A percentile compares a stretch with the other conserved stretches of the same genome.
phyloP scores from a whole-genome alignment of 2,113 vertebrate genomes.

The Centropristis striata region DNA sequence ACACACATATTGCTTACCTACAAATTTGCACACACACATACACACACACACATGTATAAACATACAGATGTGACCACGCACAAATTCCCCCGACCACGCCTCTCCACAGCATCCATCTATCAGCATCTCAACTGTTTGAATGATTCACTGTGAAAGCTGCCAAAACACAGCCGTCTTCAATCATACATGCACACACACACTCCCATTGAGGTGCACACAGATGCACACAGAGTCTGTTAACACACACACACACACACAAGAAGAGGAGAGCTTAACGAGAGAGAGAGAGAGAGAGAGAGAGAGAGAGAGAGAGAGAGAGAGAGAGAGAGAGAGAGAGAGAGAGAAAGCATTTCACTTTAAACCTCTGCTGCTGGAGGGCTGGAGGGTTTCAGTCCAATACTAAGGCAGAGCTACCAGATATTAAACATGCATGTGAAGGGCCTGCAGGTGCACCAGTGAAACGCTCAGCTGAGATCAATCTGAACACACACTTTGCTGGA shows the following conservation, averaged over 20 bases:
- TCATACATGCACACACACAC: conserved; percentile 36
- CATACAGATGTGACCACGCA: neutral
- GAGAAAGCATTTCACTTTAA: conserved; percentile 30
- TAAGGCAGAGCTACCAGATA: conserved; percentile 46
- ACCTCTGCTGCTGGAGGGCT: conserved; percentile 37
- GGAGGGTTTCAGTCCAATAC: conserved; percentile 40
- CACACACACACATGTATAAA: neutral
- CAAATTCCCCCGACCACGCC: conserved; percentile 17
- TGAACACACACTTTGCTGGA: conserved; percentile 26
- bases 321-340: conserved; percentile 6
- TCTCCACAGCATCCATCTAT: conserved; percentile 40
- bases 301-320: conserved; percentile 3
- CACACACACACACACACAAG: conserved; percentile 17
- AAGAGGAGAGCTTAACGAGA: conserved; percentile 41
- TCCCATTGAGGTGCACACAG: neutral
- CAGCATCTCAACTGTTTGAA: conserved; percentile 45
- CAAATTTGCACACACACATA: conserved; percentile 1
- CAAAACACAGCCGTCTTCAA: conserved; percentile 55
- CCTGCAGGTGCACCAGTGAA: conserved; percentile 50
- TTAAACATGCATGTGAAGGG: conserved; percentile 68
- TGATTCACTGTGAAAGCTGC: conserved; percentile 59
- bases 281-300: conserved; percentile 6
- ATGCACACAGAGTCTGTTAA: neutral
- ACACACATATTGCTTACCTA: conserved; percentile 22
- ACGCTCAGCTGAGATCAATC: conserved; percentile 36